Evolutionary conservation across 2,797 vertebrate species (phyloP).

Genomic region (Danio choprae): DNA sequence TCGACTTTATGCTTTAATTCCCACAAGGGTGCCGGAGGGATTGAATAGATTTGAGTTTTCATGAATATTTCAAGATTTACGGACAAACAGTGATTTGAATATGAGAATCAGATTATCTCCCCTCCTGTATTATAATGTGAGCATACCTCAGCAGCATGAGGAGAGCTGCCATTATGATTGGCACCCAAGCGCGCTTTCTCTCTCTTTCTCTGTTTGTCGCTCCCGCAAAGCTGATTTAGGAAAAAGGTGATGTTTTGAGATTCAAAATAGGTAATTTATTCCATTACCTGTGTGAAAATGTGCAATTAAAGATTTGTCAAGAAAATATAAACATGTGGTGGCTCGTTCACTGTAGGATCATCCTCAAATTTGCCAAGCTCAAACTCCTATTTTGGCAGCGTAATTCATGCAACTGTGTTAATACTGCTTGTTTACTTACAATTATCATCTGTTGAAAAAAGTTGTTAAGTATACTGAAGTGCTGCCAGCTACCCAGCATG

Average conservation of each 20-base stretch:
- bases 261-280: conserved; percentile 20
- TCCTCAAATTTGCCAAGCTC: neutral
- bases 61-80: conserved; percentile 65
- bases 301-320: conserved; percentile 12
- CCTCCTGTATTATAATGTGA: conserved; percentile 44
- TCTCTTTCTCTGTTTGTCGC: conserved; percentile 22
- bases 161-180: conserved; percentile 32
- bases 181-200: conserved; percentile 1
- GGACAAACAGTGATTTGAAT: conserved; percentile 64
- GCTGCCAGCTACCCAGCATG: neutral
- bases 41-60: conserved; percentile 47
- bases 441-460: neutral
- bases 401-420: neutral
- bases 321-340: conserved; percentile 9
- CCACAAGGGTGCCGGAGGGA: conserved; percentile 37
- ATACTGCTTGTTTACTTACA: conserved; percentile 6
- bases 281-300: conserved; percentile 26
- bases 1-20: conserved; percentile 59
- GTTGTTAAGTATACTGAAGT: neutral
- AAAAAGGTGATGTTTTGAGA: conserved; percentile 21
- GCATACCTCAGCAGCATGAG: conserved; percentile 20
- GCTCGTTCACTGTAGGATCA: neutral
- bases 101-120: conserved; percentile 57
- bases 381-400: neutral
- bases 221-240: conserved; percentile 33